Evolutionary conservation across 2,888 invertebrate genomes (phyloP), one percentile per base, ranked within the genome.

Genomic region (Drosophila paramelanica): DNA sequence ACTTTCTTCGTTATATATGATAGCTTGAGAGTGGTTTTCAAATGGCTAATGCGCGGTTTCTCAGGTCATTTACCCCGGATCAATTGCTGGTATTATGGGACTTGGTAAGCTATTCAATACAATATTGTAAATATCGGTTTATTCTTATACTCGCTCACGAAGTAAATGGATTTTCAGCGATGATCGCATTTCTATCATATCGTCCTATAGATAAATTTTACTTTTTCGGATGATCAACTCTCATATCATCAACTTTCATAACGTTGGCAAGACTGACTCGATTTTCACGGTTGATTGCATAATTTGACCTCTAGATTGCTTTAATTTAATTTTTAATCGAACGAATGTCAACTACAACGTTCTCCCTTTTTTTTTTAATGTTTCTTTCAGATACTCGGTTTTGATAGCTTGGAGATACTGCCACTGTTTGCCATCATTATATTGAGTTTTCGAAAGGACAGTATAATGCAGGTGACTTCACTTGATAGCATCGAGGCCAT

Each of bases 11-110:
- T 6, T 6, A n/a, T 14, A 25, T 31, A 31, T 87, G 90, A 71
- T 84, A 98, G 98, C 3, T 94, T 98, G 57, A 94, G 96, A 86
- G 95, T 98, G 27, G 97, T 98, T 1, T 98, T 98, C 91, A 98
- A 98, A 92, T 99, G 99, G 98, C 92, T 99, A 47, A 98, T 99
- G 96, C 94, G 98, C 73, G 98, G 97, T 1, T 99, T 98, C 92
- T 98, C 98, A 85, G 99, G 99, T 0, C 98, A 98, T 90, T 93
- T 99, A 50, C 96, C 97, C 98, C 98, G 0, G 98, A 98, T 89
- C 98, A 99, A 92, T 94, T 99, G 1, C 93, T 99, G 3, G 95
- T 97, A 43, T 93, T 99, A 13, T 99, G 99, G 99, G 99, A 99
- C 92, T 93, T 98, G 82, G 94, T 94, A 69, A 70, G 36, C 0